A percentile compares a stretch with the other conserved stretches of the same genome.
Evolutionary conservation across 2,888 invertebrate genomes (phyloP).

Genomic region (Sinohyriopsis cumingii): DNA sequence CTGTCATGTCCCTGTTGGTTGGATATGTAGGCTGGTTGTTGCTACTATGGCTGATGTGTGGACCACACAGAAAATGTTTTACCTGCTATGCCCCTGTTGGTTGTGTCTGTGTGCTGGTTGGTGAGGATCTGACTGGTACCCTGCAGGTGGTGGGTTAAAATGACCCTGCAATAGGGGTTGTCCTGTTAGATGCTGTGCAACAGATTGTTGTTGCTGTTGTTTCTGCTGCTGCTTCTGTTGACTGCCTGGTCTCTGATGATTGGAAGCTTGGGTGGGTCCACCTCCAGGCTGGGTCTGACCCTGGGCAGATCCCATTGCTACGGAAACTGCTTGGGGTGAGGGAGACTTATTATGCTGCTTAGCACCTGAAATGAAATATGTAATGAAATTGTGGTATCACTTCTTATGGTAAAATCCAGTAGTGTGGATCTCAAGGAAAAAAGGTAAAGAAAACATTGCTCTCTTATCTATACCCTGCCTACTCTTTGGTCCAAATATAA

Average conservation of each 20-base stretch:
- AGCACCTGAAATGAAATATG: conserved; percentile 7
- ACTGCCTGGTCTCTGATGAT: background rate
- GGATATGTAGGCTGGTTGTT: conserved; percentile 6
- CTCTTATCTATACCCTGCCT: too few species aligned
- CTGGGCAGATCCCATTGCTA: background rate
- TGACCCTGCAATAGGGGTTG: too few species aligned
- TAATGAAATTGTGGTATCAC: too few species aligned
- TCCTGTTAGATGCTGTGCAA: background rate
- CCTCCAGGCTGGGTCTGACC: background rate
- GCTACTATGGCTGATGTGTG: conserved; percentile 1
- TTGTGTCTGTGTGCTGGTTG: conserved; percentile 12
- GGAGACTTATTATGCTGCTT: conserved; percentile 5
- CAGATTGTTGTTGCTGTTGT: conserved; percentile 6
- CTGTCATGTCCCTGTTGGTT: conserved; percentile 13
- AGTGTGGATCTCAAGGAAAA: too few species aligned
- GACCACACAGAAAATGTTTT: too few species aligned
- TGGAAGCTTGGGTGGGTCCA: conserved; percentile 2
- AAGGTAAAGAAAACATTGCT: too few species aligned
- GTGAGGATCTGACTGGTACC: conserved; percentile 13
- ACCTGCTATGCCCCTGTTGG: background rate
- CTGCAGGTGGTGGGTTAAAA: background rate
- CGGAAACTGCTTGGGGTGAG: background rate
- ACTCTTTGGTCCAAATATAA: too few species aligned
- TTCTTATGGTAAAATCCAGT: too few species aligned
- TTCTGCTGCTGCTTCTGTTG: conserved; percentile 17